Conservation (phyloP, 2,888 invertebrate genomes). For the Eupithecia pulchellata region DNA sequence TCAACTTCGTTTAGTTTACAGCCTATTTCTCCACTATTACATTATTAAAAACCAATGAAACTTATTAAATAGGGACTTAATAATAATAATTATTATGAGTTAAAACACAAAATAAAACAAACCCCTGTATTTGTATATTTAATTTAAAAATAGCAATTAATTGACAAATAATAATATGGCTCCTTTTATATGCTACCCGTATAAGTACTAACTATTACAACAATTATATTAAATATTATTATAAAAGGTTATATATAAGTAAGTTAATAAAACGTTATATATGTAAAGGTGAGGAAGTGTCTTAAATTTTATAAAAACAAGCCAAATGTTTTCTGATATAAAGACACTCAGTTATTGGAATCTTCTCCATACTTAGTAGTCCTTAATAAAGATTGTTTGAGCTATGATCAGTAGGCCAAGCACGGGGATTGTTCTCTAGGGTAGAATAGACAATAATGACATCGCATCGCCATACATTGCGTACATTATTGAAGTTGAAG, state of each 20-base stretch:
- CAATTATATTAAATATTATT: not conserved
- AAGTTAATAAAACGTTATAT: no score
- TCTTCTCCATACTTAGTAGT: not conserved
- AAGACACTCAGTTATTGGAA: not conserved
- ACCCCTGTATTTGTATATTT: constrained; percentile 20
- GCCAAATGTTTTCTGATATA: not conserved
- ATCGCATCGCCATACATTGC: no score
- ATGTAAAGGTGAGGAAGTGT: not conserved
- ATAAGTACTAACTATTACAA: constrained; percentile 53
- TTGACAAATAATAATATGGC: constrained; percentile 58
- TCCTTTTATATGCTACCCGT: constrained; percentile 72
- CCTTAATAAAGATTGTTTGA: not conserved
- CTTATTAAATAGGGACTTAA: no score
- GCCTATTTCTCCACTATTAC: no score
- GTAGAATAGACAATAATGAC: no score
- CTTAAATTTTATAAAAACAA: not conserved
- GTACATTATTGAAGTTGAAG: no score
- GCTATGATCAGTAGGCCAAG: no score
- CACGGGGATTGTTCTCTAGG: no score
- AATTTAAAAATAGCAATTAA: constrained; percentile 52
- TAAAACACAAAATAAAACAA: constrained; percentile 13
- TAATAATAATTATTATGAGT: not conserved
- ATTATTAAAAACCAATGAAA: no score
- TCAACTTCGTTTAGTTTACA: no score
- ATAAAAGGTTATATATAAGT: no score